Evolutionary conservation across 2,113 vertebrate species (phyloP).

Genomic region (Opisthocomus hoazin): DNA sequence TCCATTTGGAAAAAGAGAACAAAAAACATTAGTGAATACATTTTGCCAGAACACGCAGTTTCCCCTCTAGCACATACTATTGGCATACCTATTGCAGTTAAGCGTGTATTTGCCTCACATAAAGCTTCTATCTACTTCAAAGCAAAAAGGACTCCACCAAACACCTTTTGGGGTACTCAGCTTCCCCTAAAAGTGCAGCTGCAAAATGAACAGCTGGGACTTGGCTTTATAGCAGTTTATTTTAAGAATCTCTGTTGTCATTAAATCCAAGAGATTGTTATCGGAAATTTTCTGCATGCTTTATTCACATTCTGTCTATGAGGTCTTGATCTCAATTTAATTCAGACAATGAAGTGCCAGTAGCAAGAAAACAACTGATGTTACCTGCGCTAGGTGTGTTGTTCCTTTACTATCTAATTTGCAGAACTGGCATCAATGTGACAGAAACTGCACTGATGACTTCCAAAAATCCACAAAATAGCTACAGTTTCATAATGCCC

Average conservation of each 20-base stretch:
- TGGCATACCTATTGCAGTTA: background rate
- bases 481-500: background rate
- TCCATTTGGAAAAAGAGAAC: background rate
- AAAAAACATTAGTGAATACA: background rate
- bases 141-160: background rate
- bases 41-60: background rate
- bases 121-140: background rate
- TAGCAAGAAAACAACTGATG: background rate
- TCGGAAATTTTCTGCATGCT: background rate
- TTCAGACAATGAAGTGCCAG: background rate
- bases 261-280: background rate
- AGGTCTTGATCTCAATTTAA: conserved; percentile 8
- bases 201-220: background rate
- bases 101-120: background rate
- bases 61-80: background rate
- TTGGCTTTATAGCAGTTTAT: background rate
- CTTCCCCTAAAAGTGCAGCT: background rate
- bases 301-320: background rate
- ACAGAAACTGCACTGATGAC: background rate
- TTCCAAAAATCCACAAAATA: background rate
- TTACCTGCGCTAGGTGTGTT: background rate
- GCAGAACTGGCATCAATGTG: background rate
- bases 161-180: background rate
- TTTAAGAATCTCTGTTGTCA: background rate
- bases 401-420: background rate